Evolutionary conservation across 2,113 vertebrate genomes (phyloP).

Genomic region (Daphoenositta chrysoptera): DNA sequence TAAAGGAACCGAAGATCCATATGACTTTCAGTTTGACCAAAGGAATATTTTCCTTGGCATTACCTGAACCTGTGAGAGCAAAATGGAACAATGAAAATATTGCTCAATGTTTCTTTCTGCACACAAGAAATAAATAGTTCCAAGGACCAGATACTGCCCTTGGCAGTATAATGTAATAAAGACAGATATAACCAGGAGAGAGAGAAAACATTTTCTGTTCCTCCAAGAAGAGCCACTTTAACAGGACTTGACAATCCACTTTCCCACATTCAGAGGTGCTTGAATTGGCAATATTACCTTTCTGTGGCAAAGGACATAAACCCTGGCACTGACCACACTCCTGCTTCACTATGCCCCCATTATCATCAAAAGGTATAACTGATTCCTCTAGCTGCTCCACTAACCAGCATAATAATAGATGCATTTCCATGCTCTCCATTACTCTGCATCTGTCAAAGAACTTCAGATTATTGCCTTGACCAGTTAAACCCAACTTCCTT

Average conservation of each 20-base stretch:
- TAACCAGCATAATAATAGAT: background rate
- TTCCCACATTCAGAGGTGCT: background rate
- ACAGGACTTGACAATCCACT: background rate
- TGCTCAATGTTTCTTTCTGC: background rate
- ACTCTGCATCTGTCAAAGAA: background rate
- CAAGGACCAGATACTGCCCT: slow-evolving; percentile 12
- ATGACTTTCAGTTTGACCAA: background rate
- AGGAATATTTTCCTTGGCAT: background rate
- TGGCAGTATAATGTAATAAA: slow-evolving; percentile 38
- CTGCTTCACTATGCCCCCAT: background rate
- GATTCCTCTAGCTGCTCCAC: background rate
- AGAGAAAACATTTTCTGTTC: slow-evolving; percentile 17
- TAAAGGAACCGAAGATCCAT: background rate
- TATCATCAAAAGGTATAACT: background rate
- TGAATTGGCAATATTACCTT: background rate
- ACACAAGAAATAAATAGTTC: slow-evolving; percentile 13
- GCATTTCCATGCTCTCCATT: background rate
- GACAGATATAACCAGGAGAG: background rate
- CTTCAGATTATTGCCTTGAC: background rate
- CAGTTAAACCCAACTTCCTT: background rate
- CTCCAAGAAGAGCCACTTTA: background rate
- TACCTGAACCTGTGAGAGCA: background rate
- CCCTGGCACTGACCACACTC: background rate
- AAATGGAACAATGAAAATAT: background rate
- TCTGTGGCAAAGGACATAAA: background rate